These are phyloP conservation scores for Tenualosa thibaudeaui DNA, from an alignment of 2,797 vertebrate genomes.

Conservation along the genomic window DNA sequence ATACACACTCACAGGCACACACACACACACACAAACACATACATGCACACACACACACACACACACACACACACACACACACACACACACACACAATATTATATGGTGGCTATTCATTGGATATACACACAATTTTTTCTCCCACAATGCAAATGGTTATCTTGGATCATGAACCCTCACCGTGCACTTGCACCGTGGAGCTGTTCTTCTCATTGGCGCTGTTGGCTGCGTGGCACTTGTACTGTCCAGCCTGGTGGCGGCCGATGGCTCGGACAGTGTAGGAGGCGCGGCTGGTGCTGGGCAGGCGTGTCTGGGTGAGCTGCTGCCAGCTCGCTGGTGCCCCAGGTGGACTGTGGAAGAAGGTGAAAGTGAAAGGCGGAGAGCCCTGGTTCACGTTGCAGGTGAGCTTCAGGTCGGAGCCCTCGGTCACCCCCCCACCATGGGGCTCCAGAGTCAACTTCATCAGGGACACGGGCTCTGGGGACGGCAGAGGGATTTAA, in stretches of 20 bases:
- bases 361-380: constrained; percentile 66
- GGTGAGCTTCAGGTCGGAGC: constrained; percentile 58
- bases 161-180: not conserved
- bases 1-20: not conserved
- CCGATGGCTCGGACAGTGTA: constrained; percentile 47
- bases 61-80: not conserved
- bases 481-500: no score
- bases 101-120: no score
- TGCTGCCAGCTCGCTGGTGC: not conserved
- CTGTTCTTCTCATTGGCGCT: constrained; percentile 38
- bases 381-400: constrained; percentile 68
- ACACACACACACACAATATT: not conserved
- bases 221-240: constrained; percentile 69
- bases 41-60: not conserved
- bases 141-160: no score
- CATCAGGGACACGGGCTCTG: constrained; percentile 68
- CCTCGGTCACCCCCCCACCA: constrained; percentile 56
- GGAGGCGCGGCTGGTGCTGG: constrained; percentile 9
- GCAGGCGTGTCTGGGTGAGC: not conserved
- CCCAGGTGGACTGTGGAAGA: constrained; percentile 43
- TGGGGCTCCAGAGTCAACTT: constrained; percentile 45
- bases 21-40: not conserved
- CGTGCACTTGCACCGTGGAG: constrained; percentile 41
- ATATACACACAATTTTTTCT: no score
- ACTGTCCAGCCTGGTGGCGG: constrained; percentile 57